These are phyloP conservation scores for Typhlomys cinereus DNA, from an alignment of 2,113 vertebrate species.

Conservation along the genomic window DNA sequence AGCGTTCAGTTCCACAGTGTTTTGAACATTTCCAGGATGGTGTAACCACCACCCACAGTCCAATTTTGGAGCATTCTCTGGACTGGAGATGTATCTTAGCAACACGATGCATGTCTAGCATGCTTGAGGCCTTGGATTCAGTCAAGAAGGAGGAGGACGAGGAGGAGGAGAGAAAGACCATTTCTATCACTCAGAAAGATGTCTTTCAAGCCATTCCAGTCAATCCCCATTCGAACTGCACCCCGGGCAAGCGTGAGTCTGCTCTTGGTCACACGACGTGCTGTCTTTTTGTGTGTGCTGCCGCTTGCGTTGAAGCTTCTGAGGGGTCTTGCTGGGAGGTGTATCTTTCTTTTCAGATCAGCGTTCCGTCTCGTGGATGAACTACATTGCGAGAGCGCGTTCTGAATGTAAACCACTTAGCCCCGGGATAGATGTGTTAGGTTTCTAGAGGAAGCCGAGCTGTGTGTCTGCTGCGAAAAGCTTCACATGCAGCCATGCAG, in stretches of 20 bases:
- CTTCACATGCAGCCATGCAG: neutral
- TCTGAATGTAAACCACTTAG: neutral
- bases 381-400: neutral
- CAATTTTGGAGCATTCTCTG: neutral
- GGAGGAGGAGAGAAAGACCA: too few relatives aligned
- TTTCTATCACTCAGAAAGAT: neutral
- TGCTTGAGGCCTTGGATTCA: neutral
- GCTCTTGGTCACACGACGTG: neutral
- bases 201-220: neutral
- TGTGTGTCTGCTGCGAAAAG: neutral
- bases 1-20: neutral
- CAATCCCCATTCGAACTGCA: neutral
- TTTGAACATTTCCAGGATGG: neutral
- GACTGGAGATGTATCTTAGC: neutral
- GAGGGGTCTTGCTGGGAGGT: too few relatives aligned
- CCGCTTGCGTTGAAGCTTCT: neutral
- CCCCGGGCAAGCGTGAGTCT: neutral
- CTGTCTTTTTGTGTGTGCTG: neutral
- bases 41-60: neutral
- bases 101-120: neutral
- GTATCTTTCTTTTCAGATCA: accelerated
- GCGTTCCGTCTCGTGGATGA: accelerated
- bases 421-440: neutral
- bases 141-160: too few relatives aligned
- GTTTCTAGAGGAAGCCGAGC: neutral